These are phyloP conservation scores for Parotocinclus haroldoi DNA, from an alignment of 2,797 vertebrate genomes.

Conservation along the genomic window DNA sequence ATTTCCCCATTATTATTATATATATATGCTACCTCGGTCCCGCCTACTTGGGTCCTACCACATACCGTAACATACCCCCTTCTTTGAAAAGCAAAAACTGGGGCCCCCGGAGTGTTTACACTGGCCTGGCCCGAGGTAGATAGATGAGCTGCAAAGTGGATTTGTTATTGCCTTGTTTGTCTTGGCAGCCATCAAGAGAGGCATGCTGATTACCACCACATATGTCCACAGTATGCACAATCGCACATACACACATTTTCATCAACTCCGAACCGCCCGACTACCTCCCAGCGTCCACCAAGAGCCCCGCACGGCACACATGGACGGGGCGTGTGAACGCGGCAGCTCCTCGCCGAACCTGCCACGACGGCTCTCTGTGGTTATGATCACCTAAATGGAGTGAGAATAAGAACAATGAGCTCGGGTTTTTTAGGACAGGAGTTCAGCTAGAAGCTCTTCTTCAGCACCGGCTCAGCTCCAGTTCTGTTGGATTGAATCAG, in stretches of 20 bases:
- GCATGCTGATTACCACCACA: conserved; percentile 83
- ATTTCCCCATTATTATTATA: too few species aligned
- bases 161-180: conserved; percentile 92
- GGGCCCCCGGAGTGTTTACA: conserved; percentile 84
- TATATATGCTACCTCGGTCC: too few species aligned
- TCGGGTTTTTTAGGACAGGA: background rate
- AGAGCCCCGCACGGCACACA: background rate
- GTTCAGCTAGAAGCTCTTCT: background rate
- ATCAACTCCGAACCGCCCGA: conserved; percentile 13
- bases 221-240: conserved; percentile 70
- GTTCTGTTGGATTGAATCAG: too few species aligned
- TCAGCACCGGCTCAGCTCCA: background rate
- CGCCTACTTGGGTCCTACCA: too few species aligned
- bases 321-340: too few species aligned
- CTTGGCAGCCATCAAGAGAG: conserved; percentile 86
- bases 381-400: background rate
- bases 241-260: conserved; percentile 6
- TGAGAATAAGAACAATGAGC: background rate
- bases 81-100: conserved; percentile 87
- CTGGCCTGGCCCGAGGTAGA: conserved; percentile 80
- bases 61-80: conserved; percentile 49
- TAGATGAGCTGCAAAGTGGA: conserved; percentile 94
- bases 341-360: background rate
- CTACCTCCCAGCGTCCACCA: background rate
- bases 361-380: background rate